A percentile compares a stretch with the other conserved stretches of the same genome.
These are phyloP conservation scores for Misgurnus mizolepis DNA, from an alignment of 2,113 vertebrate species.

Conservation along the genomic window DNA sequence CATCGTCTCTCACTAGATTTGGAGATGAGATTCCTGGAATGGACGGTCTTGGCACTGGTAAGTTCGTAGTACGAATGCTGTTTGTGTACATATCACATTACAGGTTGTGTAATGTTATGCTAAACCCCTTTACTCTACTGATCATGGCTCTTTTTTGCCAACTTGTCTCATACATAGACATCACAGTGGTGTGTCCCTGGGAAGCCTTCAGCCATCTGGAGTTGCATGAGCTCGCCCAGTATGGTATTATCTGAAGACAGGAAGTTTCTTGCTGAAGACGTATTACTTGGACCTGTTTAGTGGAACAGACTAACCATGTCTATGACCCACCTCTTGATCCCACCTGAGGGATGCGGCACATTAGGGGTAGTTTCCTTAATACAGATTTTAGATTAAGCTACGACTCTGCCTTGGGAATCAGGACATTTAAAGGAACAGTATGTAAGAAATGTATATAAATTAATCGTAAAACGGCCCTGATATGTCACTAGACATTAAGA, in stretches of 20 bases:
- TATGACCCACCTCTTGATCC: not conserved
- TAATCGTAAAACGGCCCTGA: too few relatives aligned
- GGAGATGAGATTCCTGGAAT: slow-evolving; percentile 85
- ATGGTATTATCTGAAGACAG: slow-evolving; percentile 77
- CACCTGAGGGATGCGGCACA: not conserved
- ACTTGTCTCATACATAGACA: slow-evolving; percentile 68
- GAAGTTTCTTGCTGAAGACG: not conserved
- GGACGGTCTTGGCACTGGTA: slow-evolving; percentile 87
- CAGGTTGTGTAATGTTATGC: not conserved
- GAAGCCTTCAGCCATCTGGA: slow-evolving; percentile 87
- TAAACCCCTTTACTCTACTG: not conserved
- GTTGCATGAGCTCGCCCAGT: slow-evolving; percentile 83
- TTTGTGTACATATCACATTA: not conserved
- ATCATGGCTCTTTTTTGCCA: not conserved
- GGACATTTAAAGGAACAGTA: too few relatives aligned
- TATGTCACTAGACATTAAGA: too few relatives aligned
- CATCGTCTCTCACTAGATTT: slow-evolving; percentile 68
- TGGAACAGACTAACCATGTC: not conserved
- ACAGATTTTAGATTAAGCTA: too few relatives aligned
- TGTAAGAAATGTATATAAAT: too few relatives aligned
- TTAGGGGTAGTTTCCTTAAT: not conserved
- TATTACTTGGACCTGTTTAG: not conserved
- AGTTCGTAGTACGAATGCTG: not conserved
- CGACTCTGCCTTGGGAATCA: too few relatives aligned
- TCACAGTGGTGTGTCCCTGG: slow-evolving; percentile 86